Conservation (phyloP, 2,797 vertebrate species). For the Nyctibius grandis region DNA sequence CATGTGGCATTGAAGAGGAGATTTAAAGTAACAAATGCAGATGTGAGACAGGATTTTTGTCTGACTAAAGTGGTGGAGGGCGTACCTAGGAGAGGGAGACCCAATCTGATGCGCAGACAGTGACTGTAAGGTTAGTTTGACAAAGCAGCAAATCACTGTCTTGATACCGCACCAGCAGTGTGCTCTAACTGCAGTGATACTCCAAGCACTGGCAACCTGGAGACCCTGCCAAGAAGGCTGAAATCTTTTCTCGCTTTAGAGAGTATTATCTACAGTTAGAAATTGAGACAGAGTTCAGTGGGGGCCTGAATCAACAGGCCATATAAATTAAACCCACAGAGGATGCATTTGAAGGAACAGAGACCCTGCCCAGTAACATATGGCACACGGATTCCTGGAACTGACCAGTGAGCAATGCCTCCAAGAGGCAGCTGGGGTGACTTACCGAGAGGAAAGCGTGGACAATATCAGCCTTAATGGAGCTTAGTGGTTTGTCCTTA, state of each 20-base stretch:
- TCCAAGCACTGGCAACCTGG: neutral
- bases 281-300: neutral
- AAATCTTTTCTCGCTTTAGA: neutral
- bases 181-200: neutral
- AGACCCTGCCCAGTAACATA: neutral
- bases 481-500: conserved; percentile 96
- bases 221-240: neutral
- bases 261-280: neutral
- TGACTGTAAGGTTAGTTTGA: neutral
- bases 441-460: conserved; percentile 98
- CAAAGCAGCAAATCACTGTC: neutral
- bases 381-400: neutral
- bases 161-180: neutral
- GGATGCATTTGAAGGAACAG: neutral
- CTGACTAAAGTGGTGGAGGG: neutral
- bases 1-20: neutral
- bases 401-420: neutral
- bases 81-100: neutral
- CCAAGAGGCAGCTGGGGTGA: neutral
- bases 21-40: neutral
- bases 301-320: neutral
- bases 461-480: conserved; percentile 98
- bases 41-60: neutral
- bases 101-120: neutral
- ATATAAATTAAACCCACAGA: neutral